These are phyloP conservation scores for Encarsia formosa DNA, from an alignment of 2,888 invertebrate genomes.

Conservation along the genomic window DNA sequence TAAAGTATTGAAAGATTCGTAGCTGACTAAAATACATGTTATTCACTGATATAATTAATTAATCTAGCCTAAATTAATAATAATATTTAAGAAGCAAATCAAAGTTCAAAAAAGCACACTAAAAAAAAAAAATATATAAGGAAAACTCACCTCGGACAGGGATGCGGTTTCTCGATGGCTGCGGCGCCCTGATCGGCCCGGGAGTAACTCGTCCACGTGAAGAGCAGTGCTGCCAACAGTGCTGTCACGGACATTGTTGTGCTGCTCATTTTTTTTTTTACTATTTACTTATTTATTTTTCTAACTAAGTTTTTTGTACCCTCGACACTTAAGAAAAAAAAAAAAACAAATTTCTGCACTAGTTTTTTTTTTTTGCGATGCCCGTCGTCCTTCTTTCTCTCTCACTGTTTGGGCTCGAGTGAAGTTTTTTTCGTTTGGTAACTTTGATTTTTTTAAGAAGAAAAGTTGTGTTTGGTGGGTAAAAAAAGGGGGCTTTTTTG, in stretches of 20 bases:
- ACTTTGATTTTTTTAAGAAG: not conserved
- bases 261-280: no score
- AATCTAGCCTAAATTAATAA: no score
- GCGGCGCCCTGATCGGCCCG: slow-evolving; percentile 25
- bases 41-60: no score
- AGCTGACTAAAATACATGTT: no score
- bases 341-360: no score
- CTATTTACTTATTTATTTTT: no score
- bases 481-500: slow-evolving; percentile 25
- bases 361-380: not conserved
- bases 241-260: no score
- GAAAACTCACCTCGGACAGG: slow-evolving; percentile 46
- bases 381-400: slow-evolving; percentile 7
- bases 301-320: no score
- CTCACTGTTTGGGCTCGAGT: not conserved
- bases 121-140: not conserved
- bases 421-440: not conserved
- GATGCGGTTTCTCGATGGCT: slow-evolving; percentile 36
- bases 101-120: not conserved
- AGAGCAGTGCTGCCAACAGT: slow-evolving; percentile 21
- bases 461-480: slow-evolving; percentile 28
- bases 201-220: slow-evolving; percentile 14
- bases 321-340: no score
- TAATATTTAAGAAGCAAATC: no score
- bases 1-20: no score